Percentiles rank a stretch among this genome's conserved stretches.
These are phyloP conservation scores for Notoglanidium macrostoma DNA, from an alignment of 2,797 vertebrate genomes.

Conservation along the genomic window DNA sequence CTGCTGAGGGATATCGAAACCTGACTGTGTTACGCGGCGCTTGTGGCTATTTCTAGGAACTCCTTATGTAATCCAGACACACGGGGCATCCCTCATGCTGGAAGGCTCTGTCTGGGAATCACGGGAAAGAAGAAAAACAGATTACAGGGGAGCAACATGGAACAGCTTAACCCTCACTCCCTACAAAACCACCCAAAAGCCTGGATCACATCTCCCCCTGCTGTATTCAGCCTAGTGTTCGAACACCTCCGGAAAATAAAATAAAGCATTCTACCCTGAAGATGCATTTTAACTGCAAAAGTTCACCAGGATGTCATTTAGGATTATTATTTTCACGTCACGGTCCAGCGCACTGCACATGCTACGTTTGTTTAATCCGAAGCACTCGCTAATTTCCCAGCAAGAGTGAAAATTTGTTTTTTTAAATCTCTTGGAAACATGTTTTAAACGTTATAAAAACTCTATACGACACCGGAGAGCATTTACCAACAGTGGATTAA, in stretches of 20 bases:
- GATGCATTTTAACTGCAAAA: not conserved
- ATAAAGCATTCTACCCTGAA: not conserved
- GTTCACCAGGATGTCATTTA: not conserved
- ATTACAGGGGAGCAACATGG: conserved; percentile 5
- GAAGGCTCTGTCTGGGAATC: conserved; percentile 51
- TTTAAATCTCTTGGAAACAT: not conserved
- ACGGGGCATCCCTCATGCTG: conserved; percentile 63
- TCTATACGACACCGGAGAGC: not conserved
- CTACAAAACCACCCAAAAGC: not conserved
- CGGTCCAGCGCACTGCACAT: not conserved
- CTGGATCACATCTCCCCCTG: not conserved
- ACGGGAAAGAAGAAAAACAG: conserved; percentile 16
- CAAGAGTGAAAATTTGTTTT: not conserved
- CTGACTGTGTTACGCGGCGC: conserved; percentile 53
- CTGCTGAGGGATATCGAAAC: not conserved
- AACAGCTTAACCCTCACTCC: conserved; percentile 6
- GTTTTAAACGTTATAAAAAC: not conserved
- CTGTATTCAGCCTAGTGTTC: not conserved
- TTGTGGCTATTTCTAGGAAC: conserved; percentile 71
- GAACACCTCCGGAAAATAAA: not conserved
- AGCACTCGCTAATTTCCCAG: not conserved
- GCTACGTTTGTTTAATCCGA: not conserved
- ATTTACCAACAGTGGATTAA: not conserved
- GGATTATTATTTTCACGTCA: not conserved
- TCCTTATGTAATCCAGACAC: conserved; percentile 68